A percentile compares a stretch with the other conserved stretches of the same genome.
These are phyloP conservation scores for Phengaris arion DNA, from an alignment of 2,888 invertebrate genomes.

Conservation along the genomic window DNA sequence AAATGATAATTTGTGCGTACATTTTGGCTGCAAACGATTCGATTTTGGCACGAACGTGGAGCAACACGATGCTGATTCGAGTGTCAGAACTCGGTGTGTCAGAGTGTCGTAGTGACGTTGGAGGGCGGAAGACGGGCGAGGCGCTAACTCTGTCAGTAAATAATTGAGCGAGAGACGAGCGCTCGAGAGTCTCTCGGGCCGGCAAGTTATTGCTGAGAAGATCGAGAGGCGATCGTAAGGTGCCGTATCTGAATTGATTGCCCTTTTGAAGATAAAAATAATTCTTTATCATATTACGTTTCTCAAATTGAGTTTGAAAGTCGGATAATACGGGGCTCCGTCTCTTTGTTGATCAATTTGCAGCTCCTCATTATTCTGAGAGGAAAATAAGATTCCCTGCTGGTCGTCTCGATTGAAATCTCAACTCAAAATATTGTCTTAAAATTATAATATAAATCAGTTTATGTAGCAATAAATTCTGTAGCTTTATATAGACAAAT, in stretches of 20 bases:
- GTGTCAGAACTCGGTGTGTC: not conserved
- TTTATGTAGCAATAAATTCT: no score
- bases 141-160: conserved; percentile 7
- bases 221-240: conserved; percentile 23
- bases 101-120: not conserved
- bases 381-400: not conserved
- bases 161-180: conserved; percentile 21
- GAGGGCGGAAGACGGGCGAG: not conserved
- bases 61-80: not conserved
- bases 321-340: not conserved
- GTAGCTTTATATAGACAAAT: no score
- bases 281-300: conserved; percentile 6
- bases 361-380: not conserved
- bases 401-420: not conserved
- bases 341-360: not conserved
- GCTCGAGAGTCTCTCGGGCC: conserved; percentile 20
- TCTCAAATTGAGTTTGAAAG: conserved; percentile 12
- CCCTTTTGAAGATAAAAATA: conserved; percentile 2
- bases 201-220: conserved; percentile 7
- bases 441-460: no score
- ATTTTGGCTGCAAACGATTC: not conserved
- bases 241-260: not conserved
- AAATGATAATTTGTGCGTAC: not conserved
- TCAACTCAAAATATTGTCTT: no score
- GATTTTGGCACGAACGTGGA: not conserved